Conservation (phyloP, 2,797 vertebrate genomes). For the Manis javanica region DNA sequence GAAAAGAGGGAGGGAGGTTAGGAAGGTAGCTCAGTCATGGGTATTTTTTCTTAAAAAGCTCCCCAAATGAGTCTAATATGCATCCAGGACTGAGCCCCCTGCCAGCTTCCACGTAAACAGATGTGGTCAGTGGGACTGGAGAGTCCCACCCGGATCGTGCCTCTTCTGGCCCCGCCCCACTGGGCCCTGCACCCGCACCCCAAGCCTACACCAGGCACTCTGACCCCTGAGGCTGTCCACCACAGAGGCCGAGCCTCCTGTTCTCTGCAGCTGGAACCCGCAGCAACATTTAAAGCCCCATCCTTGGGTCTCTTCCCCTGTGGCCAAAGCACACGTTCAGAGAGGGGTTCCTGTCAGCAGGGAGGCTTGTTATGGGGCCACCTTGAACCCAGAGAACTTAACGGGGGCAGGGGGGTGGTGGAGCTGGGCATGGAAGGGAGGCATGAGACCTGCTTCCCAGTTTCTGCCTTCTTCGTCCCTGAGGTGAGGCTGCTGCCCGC, state of each 20-base stretch:
- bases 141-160: rapidly evolving
- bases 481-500: background rate
- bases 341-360: background rate
- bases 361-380: background rate
- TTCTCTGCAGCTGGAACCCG: background rate
- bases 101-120: background rate
- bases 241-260: background rate
- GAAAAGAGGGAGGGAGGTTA: background rate
- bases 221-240: background rate
- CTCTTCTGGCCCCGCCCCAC: background rate
- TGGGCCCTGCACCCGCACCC: background rate
- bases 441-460: background rate
- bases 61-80: background rate
- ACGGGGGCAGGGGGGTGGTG: too few species aligned
- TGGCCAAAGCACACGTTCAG: background rate
- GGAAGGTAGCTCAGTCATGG: background rate
- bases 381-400: background rate
- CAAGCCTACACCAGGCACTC: rapidly evolving
- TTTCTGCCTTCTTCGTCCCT: background rate
- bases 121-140: background rate
- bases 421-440: too few species aligned
- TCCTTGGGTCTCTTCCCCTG: background rate
- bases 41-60: background rate
- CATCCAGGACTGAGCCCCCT: background rate
- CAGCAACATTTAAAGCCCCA: background rate